Evolutionary conservation across 2,797 vertebrate species (phyloP), one percentile per base, ranked within the genome.

Genomic region (Acrossocheilus fasciatus): DNA sequence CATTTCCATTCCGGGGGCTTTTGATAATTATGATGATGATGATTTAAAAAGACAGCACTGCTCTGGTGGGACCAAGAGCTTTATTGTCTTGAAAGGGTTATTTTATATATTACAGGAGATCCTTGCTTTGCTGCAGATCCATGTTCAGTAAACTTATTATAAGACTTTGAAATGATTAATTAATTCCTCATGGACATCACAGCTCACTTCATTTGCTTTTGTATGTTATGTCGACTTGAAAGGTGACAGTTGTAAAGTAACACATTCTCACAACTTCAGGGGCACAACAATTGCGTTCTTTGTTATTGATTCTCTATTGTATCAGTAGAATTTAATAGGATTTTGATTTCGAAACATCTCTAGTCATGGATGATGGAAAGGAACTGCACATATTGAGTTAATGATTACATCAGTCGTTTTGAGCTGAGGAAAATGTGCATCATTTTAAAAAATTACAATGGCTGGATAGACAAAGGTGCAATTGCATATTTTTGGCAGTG

Each of bases 21-120:
- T 87, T 87, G 52, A 89, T 92, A 88, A 89, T 86, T 54, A 34
- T 76, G 54, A 62, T 88, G 89, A 92, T 62, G 84, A 87, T 92
- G 87, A 91, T 91, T 86, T 88, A 85, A 90, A 90, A 84, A 84
- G 90, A 90, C 89, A 90, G 79, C 64, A 36, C 30, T 43, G 18
- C 68, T 89, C 76, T 84, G 26, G n/a, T 81, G 62, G 36, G 84
- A 87, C 36, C 36, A 11, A 45, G 23, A 47, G 43, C 34, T 57
- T 26, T 36, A 62, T 72, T 82, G 23, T 50, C 34, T 87, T 76
- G 64, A 72, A 88, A 74, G 57, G 30, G 66, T 87, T 26, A 52
- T 39, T n/a, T 52, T 57, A 12, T 52, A 59, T 86, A 62, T 87
- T 87, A 69, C 20, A 69, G 23, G 20, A 62, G 34, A 26, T 85